Conservation (phyloP, 2,888 invertebrate species). For the Epistrophe grossulariae region DNA sequence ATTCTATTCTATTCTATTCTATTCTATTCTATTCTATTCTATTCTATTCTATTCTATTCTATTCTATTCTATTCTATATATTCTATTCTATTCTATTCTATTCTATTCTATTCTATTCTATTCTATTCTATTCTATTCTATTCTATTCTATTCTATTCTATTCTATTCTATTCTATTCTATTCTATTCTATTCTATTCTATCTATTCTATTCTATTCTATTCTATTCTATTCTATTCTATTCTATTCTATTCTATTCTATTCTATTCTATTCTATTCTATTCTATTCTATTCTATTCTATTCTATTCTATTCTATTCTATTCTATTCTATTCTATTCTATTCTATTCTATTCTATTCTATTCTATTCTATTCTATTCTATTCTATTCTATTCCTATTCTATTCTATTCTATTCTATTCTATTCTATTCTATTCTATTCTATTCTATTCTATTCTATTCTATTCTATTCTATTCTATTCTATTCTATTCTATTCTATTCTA, state of each 20-base stretch:
- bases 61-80: conserved; percentile 1
- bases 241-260: conserved; percentile 1
- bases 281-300: conserved; percentile 1
- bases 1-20: no score
- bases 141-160: conserved; percentile 1
- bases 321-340: conserved; percentile 1
- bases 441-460: conserved; percentile 1
- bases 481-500: conserved; percentile 1
- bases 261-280: neutral
- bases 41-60: neutral
- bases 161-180: conserved; percentile 1
- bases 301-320: conserved; percentile 1
- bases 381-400: no score
- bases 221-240: conserved; percentile 1
- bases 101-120: conserved; percentile 1
- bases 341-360: conserved; percentile 1
- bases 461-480: conserved; percentile 1
- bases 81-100: conserved; percentile 1
- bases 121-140: conserved; percentile 1
- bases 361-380: conserved; percentile 1
- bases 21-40: no score
- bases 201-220: conserved; percentile 1
- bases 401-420: conserved; percentile 1
- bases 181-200: conserved; percentile 1
- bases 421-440: conserved; percentile 1